phyloP scores from a whole-genome alignment of 2,888 invertebrate species.

The Allacma fusca region DNA sequence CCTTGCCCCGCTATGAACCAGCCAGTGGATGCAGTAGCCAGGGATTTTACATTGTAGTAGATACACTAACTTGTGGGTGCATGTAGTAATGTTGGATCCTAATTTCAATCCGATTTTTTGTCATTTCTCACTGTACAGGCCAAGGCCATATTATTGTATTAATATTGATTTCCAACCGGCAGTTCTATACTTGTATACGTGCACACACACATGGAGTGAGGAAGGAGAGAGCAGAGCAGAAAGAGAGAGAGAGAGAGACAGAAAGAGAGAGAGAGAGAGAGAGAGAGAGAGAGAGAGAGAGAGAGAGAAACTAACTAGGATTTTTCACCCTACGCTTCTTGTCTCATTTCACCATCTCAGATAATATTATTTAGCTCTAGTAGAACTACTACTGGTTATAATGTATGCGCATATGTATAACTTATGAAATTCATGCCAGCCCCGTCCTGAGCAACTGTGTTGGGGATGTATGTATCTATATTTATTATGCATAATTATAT shows the following conservation, averaged over 20 bases:
- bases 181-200: background rate
- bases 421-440: conserved; percentile 26
- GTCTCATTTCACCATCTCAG: conserved; percentile 45
- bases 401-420: conserved; percentile 9
- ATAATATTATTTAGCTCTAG: conserved; percentile 25
- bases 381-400: background rate
- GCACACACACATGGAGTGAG: background rate
- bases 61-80: background rate
- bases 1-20: background rate
- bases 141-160: conserved; percentile 47
- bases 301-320: conserved; percentile 17
- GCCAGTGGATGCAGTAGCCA: background rate
- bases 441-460: conserved; percentile 4
- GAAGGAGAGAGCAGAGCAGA: background rate
- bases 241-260: background rate
- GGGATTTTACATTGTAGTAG: background rate
- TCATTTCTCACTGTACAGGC: conserved; percentile 46
- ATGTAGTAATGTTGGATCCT: conserved; percentile 30
- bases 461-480: background rate
- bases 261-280: conserved; percentile 3
- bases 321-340: conserved; percentile 41
- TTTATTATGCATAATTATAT: background rate
- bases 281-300: background rate
- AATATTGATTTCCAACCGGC: conserved; percentile 49
- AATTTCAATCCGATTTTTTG: conserved; percentile 50